These are phyloP conservation scores for Meloidogyne hapla DNA, from an alignment of 1,140 invertebrate genomes.

Conservation along the genomic window DNA sequence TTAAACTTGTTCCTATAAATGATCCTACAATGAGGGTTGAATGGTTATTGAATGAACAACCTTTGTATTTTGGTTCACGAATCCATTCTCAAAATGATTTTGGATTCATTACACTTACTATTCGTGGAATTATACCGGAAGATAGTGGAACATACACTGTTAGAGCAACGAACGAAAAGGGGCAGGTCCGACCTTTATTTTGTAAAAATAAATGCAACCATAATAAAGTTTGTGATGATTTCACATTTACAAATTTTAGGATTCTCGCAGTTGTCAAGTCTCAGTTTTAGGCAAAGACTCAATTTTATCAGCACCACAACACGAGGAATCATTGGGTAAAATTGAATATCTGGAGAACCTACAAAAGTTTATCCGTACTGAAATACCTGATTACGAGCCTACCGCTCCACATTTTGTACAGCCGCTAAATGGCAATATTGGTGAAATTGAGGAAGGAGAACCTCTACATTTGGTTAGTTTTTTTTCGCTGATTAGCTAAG, in stretches of 20 bases:
- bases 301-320: constrained; percentile 81
- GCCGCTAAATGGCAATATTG: constrained; percentile 50
- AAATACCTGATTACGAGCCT: constrained; percentile 70
- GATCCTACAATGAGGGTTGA: constrained; percentile 81
- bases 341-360: constrained; percentile 82
- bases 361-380: constrained; percentile 75
- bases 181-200: constrained; percentile 69
- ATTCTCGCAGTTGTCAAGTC: constrained; percentile 37
- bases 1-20: constrained; percentile 85
- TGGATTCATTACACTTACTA: constrained; percentile 94
- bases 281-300: constrained; percentile 64
- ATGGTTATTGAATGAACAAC: constrained; percentile 78
- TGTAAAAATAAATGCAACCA: too few relatives aligned
- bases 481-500: too few relatives aligned
- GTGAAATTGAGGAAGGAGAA: constrained; percentile 74
- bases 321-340: constrained; percentile 80
- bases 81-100: constrained; percentile 95
- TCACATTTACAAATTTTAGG: background rate
- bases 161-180: constrained; percentile 81
- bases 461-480: constrained; percentile 82
- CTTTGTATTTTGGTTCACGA: constrained; percentile 75
- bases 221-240: too few relatives aligned
- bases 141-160: constrained; percentile 93
- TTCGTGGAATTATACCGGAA: constrained; percentile 87
- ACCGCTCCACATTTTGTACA: constrained; percentile 55